phyloP scores from a whole-genome alignment of 2,113 vertebrate genomes.

The Lutjanus erythropterus region DNA sequence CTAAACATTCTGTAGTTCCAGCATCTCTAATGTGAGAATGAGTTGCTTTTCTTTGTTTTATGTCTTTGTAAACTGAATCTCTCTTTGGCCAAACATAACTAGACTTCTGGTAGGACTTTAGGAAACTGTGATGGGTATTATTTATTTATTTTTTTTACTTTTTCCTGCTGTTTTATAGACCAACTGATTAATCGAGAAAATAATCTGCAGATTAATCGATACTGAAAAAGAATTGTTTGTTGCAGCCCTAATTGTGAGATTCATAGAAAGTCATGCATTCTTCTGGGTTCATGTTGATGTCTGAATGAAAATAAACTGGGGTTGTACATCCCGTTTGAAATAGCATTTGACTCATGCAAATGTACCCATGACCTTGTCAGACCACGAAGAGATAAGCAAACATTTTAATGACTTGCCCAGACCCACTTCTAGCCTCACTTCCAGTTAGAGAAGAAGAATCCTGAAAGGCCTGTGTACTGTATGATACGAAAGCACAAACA shows the following conservation, averaged over 20 bases:
- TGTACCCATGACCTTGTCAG: background rate
- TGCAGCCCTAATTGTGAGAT: background rate
- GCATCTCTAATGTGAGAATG: background rate
- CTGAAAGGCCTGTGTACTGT: background rate
- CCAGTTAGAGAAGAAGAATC: background rate
- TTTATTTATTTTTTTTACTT: too few species aligned
- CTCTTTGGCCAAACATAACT: background rate
- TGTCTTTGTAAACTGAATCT: background rate
- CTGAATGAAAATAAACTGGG: background rate
- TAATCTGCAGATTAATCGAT: background rate
- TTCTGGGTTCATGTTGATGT: background rate
- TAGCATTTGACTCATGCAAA: background rate
- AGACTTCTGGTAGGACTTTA: too few species aligned
- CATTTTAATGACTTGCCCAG: background rate
- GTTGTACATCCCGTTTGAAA: background rate
- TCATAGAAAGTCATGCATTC: background rate
- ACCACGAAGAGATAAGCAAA: conserved; percentile 1
- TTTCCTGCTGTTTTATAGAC: background rate
- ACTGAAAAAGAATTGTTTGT: background rate
- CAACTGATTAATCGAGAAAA: background rate
- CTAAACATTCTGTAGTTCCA: background rate
- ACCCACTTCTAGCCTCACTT: background rate
- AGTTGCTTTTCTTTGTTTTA: background rate
- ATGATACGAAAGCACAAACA: background rate
- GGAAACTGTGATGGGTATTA: too few species aligned